Evolutionary conservation across 1,140 invertebrate genomes (phyloP).

Genomic region (Hydropsyche tenuis): DNA sequence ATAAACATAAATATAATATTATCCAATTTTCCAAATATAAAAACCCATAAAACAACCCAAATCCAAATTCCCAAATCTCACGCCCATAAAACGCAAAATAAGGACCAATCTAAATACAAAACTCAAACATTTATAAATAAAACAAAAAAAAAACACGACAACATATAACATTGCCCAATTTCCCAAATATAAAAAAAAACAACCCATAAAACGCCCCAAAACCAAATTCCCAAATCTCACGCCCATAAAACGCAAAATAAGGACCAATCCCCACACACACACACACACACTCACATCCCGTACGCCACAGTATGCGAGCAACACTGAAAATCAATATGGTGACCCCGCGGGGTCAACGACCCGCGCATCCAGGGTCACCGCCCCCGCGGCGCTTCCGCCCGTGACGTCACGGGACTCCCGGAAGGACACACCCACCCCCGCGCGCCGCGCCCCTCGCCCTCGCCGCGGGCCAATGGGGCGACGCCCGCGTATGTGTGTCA

Average conservation of each 20-base stretch:
- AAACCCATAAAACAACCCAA: too few relatives aligned
- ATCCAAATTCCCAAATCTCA: too few relatives aligned
- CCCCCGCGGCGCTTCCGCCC: constrained; percentile 24
- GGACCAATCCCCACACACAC: background rate
- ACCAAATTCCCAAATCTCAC: background rate
- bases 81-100: background rate
- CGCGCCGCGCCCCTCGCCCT: background rate
- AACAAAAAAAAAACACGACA: too few relatives aligned
- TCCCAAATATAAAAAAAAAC: too few relatives aligned
- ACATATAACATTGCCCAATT: too few relatives aligned
- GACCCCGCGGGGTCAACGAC: constrained; percentile 23
- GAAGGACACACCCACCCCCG: background rate
- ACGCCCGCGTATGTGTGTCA: background rate
- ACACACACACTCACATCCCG: background rate
- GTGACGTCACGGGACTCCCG: constrained; percentile 39
- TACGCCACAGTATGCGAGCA: background rate
- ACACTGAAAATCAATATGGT: constrained; percentile 36
- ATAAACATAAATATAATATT: too few relatives aligned
- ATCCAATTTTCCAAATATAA: too few relatives aligned
- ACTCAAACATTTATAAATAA: too few relatives aligned
- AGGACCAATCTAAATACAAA: too few relatives aligned
- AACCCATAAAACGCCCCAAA: too few relatives aligned
- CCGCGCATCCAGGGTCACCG: constrained; percentile 34
- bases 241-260: background rate
- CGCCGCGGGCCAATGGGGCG: background rate